Evolutionary conservation across 1,140 invertebrate genomes (phyloP).

Genomic region (Drosophila ercepeae): DNA sequence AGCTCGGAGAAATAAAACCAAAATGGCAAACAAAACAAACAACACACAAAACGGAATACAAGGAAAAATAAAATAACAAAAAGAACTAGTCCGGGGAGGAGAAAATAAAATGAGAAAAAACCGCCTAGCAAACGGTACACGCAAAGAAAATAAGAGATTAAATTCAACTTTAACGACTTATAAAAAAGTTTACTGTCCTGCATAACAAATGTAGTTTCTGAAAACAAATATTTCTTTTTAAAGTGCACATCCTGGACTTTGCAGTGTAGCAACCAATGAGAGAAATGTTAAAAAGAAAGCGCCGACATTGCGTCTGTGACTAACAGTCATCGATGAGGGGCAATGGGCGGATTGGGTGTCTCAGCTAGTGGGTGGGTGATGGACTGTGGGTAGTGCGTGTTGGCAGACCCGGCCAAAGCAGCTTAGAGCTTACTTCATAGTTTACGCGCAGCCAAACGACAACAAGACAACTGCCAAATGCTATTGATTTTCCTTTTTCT

Average conservation of each 20-base stretch:
- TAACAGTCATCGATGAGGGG: slow-evolving; percentile 56
- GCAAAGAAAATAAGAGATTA: slow-evolving; percentile 1
- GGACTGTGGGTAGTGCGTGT: slow-evolving; percentile 26
- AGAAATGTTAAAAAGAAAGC: slow-evolving; percentile 65
- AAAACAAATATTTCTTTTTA: too few relatives aligned
- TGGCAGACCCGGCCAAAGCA: slow-evolving; percentile 68
- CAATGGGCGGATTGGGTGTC: background rate
- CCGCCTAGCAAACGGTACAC: slow-evolving; percentile 26
- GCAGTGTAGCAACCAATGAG: slow-evolving; percentile 23
- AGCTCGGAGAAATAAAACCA: slow-evolving; percentile 63
- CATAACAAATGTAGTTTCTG: too few relatives aligned
- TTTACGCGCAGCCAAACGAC: slow-evolving; percentile 61
- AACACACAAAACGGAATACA: slow-evolving; percentile 31
- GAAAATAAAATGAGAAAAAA: slow-evolving; percentile 33
- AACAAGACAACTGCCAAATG: slow-evolving; percentile 67
- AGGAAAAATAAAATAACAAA: slow-evolving; percentile 14
- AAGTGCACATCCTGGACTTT: background rate
- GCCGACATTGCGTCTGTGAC: slow-evolving; percentile 75
- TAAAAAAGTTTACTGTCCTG: too few relatives aligned
- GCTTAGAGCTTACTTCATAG: slow-evolving; percentile 80
- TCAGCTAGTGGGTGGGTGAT: slow-evolving; percentile 1
- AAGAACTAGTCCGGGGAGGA: slow-evolving; percentile 24
- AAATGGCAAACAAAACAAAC: slow-evolving; percentile 71
- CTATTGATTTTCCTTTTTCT: slow-evolving; percentile 67
- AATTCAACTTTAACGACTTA: too few relatives aligned